Conservation (phyloP, 2,888 invertebrate genomes). For the Nomada ruficornis region DNA sequence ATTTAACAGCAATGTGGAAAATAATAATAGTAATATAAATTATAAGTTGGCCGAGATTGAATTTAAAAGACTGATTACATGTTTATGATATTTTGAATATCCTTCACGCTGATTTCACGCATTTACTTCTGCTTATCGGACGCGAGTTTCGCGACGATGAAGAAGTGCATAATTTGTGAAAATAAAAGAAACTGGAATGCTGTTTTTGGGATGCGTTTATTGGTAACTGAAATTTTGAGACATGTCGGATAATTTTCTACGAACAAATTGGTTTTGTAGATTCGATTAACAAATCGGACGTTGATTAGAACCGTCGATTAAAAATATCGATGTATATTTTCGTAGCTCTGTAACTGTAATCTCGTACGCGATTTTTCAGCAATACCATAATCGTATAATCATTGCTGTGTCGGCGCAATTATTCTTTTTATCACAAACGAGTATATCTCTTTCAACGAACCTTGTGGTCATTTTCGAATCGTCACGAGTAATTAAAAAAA, state of each 20-base stretch:
- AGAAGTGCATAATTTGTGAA: not conserved
- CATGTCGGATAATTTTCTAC: too few species aligned
- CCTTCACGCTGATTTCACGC: too few species aligned
- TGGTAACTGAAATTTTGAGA: conserved; percentile 19
- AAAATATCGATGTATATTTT: too few species aligned
- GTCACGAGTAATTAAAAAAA: conserved; percentile 9
- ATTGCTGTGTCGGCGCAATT: not conserved
- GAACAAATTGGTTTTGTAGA: too few species aligned
- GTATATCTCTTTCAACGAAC: conserved; percentile 23
- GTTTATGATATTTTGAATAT: not conserved
- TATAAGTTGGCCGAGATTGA: not conserved
- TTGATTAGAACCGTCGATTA: too few species aligned
- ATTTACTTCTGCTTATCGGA: not conserved
- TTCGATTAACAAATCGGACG: too few species aligned
- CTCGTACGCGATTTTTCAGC: too few species aligned
- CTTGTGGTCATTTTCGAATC: conserved; percentile 18
- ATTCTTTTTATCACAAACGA: not conserved
- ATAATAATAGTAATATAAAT: not conserved
- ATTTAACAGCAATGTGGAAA: not conserved
- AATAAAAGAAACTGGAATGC: not conserved
- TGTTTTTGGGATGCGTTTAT: conserved; percentile 1
- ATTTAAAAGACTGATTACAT: not conserved
- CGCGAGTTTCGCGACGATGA: not conserved
- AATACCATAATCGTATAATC: too few species aligned
- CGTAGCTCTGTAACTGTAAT: too few species aligned